Percentiles rank a stretch among this genome's conserved stretches.
Conservation (phyloP, 23 tunicate genomes). For the Clavelina lepadiformis region DNA sequence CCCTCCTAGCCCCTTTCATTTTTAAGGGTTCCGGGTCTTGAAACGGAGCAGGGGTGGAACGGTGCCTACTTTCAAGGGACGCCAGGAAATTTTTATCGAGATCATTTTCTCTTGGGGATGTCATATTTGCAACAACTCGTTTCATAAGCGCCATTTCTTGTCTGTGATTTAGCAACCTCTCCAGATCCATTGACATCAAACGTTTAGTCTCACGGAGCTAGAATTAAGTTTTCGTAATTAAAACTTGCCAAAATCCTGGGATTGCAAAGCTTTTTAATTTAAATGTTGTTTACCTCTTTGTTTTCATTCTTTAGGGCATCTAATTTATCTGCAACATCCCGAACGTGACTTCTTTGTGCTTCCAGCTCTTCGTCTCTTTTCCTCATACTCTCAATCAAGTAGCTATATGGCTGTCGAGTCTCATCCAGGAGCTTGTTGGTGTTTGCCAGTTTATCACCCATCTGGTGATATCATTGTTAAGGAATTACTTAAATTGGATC, state of each 20-base stretch:
- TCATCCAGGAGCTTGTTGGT: constrained; percentile 54
- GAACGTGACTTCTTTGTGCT: constrained; percentile 12
- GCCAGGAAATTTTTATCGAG: constrained; percentile 24
- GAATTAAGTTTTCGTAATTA: background rate
- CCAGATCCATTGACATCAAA: constrained; percentile 66
- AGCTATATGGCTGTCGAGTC: constrained; percentile 71
- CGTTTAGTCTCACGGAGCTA: constrained; percentile 60
- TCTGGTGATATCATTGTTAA: background rate
- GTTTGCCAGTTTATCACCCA: constrained; percentile 23
- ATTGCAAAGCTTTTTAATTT: background rate
- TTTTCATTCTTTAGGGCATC: constrained; percentile 40
- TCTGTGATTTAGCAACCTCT: constrained; percentile 62
- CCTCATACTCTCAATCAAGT: constrained; percentile 82
- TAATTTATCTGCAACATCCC: constrained; percentile 30
- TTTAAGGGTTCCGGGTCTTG: constrained; percentile 1
- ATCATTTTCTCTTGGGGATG: constrained; percentile 3
- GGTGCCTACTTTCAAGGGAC: constrained; percentile 27
- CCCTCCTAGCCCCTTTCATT: background rate
- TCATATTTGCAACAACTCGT: constrained; percentile 54
- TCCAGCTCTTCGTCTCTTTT: constrained; percentile 66
- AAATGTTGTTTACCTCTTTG: constrained; percentile 28
- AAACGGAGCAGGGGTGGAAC: constrained; percentile 23
- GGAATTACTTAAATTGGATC: no score
- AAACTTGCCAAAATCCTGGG: background rate
- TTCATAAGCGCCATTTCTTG: constrained; percentile 73